Evolutionary conservation across 2,888 invertebrate genomes (phyloP).

Genomic region (Philopedon plagiatum): DNA sequence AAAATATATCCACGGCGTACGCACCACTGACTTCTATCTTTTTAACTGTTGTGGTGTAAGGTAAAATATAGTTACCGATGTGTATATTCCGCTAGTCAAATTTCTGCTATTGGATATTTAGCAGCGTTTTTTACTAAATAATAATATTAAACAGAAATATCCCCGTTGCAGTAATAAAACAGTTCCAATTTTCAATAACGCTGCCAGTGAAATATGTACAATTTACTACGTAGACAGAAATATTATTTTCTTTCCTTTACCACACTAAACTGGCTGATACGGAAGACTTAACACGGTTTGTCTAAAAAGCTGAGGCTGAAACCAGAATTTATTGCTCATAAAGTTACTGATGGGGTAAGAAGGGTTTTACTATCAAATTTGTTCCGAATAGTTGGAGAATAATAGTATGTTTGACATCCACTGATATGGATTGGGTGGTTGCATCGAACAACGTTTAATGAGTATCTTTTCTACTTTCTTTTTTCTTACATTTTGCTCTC

Average conservation of each 20-base stretch:
- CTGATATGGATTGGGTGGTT: conserved; percentile 33
- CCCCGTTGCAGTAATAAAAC: no score
- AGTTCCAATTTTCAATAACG: background rate
- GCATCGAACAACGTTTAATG: no score
- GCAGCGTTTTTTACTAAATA: no score
- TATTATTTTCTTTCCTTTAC: background rate
- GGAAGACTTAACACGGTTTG: background rate
- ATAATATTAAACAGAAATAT: no score
- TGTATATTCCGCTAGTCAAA: no score
- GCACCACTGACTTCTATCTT: no score
- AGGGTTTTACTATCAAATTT: conserved; percentile 28
- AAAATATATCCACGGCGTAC: no score
- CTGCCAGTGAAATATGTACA: background rate
- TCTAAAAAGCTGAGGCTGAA: background rate
- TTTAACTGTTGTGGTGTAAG: no score
- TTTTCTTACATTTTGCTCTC: no score
- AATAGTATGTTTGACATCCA: background rate
- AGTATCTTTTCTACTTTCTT: no score
- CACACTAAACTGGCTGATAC: background rate
- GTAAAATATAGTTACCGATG: no score
- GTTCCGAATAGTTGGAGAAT: conserved; percentile 13
- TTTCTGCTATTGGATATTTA: no score
- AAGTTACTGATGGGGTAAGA: conserved; percentile 16
- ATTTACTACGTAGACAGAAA: background rate
- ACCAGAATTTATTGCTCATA: conserved; percentile 9